Evolutionary conservation across 2,888 invertebrate genomes (phyloP).

Genomic region (Ormyrus nitidulus): DNA sequence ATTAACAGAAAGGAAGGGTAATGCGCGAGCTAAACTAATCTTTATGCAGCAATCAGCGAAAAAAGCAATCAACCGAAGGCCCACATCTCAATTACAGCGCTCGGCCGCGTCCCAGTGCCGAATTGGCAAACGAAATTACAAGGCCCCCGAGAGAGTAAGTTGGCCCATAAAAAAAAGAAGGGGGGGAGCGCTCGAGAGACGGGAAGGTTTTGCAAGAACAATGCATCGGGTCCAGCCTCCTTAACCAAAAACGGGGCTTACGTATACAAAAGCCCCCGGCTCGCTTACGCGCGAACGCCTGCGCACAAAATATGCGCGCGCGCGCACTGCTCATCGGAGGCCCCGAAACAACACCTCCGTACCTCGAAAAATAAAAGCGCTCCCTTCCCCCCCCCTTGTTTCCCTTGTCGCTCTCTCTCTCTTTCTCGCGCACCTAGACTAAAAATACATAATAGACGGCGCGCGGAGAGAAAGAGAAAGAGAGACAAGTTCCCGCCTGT

Average conservation of each 20-base stretch:
- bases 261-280: background rate
- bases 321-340: constrained; percentile 9
- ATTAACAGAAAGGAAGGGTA: too few relatives aligned
- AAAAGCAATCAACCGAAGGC: background rate
- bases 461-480: constrained; percentile 9
- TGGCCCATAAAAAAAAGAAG: background rate
- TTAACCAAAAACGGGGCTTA: too few relatives aligned
- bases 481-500: constrained; percentile 50
- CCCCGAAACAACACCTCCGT: constrained; percentile 41
- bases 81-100: constrained; percentile 19
- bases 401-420: constrained; percentile 1
- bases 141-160: constrained; percentile 4
- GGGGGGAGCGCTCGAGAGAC: too few relatives aligned
- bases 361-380: constrained; percentile 16
- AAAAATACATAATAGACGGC: constrained; percentile 53
- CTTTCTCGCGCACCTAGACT: constrained; percentile 35
- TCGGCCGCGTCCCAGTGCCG: background rate
- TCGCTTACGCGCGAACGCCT: constrained; percentile 25
- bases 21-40: too few relatives aligned
- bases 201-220: too few relatives aligned
- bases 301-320: constrained; percentile 4
- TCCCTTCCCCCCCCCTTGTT: constrained; percentile 17
- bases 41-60: too few relatives aligned
- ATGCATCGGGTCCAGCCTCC: too few relatives aligned
- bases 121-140: constrained; percentile 25